Evolutionary conservation across 2,797 vertebrate species (phyloP), one percentile per base, ranked within the genome.

Genomic region (Fringilla coelebs): DNA sequence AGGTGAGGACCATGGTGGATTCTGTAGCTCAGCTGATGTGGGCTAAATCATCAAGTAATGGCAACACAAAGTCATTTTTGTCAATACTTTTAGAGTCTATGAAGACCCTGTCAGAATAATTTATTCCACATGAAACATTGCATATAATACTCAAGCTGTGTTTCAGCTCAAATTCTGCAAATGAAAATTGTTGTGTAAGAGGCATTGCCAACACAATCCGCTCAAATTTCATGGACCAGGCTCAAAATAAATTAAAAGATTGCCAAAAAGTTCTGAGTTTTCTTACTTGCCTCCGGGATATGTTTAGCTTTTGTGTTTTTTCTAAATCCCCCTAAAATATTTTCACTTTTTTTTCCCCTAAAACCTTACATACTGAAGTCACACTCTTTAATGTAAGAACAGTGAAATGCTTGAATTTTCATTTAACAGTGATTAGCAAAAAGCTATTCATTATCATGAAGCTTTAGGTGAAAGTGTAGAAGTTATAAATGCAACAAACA

Each of bases 261-360:
- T 60, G 41, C 34, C 38, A 45, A 57, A 61, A 76, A n/a, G 20
- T 43, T 71, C 38, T 58, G 28, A 36, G 15, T 22, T 41, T 91
- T 89, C n/a, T 76, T 65, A 80, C 13, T 76, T 60, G 14, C 5
- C 32, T 88, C 40, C 28, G 36, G 24, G 11, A 32, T 34, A 71
- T 46, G 6, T 52, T 63, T 71, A 13, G 24, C 6, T 40, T 62
- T 54, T 7, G 26, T 0, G 0, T 0, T 26, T 60, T 67, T 57
- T 5, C 22, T 57, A 54, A 54, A n/a, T 67, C 13, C 3, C 2
- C 7, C 17, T 73, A 75, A 36, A 62, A 62, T 31, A 14, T 70
- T 70, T 60, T 55, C 9, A 31, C 2, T 13, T 61, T 73, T 70
- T 16, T 41, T 1, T 4, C 12, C 11, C 10, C 9, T 18, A 34